A percentile compares a stretch with the other conserved stretches of the same genome.
These are phyloP conservation scores for Poecilia velifera DNA, from an alignment of 2,797 vertebrate genomes.

Conservation along the genomic window DNA sequence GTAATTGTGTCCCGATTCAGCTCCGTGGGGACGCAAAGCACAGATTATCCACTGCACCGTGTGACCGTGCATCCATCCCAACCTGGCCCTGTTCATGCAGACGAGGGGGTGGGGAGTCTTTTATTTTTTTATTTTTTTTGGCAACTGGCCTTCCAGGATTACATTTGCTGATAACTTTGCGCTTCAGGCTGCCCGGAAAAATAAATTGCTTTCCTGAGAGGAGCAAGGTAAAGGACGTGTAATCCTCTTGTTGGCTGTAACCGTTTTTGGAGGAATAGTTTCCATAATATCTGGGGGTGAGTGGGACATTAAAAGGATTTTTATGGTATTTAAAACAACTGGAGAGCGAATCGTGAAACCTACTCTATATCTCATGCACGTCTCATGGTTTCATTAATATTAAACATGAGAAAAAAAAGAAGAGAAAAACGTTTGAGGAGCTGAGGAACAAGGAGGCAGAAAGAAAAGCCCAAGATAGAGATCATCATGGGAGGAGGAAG, in stretches of 20 bases:
- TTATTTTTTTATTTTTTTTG: slow-evolving; percentile 21
- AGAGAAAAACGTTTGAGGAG: neutral
- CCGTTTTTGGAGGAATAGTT: slow-evolving; percentile 15
- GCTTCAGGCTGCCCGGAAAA: slow-evolving; percentile 51
- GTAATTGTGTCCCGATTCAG: slow-evolving; percentile 26
- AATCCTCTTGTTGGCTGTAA: slow-evolving; percentile 61
- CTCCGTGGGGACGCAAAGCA: slow-evolving; percentile 14
- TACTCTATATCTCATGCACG: slow-evolving; percentile 1
- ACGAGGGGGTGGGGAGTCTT: neutral
- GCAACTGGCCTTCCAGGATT: slow-evolving; percentile 58
- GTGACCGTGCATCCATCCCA: slow-evolving; percentile 47
- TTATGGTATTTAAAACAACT: slow-evolving; percentile 1
- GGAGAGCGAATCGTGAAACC: neutral
- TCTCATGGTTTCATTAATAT: slow-evolving; percentile 19
- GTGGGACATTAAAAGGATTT: slow-evolving; percentile 8
- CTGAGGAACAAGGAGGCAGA: slow-evolving; percentile 1
- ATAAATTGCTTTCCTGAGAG: slow-evolving; percentile 70
- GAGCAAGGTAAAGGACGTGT: slow-evolving; percentile 56
- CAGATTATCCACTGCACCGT: slow-evolving; percentile 45
- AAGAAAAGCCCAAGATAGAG: neutral
- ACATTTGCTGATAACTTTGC: slow-evolving; percentile 64
- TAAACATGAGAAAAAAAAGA: neutral
- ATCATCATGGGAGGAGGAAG: slow-evolving; percentile 12
- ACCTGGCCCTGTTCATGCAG: slow-evolving; percentile 51
- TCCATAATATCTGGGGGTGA: slow-evolving; percentile 7